These are phyloP conservation scores for Aspidapion aeneum DNA, from an alignment of 2,888 invertebrate species.

Conservation along the genomic window DNA sequence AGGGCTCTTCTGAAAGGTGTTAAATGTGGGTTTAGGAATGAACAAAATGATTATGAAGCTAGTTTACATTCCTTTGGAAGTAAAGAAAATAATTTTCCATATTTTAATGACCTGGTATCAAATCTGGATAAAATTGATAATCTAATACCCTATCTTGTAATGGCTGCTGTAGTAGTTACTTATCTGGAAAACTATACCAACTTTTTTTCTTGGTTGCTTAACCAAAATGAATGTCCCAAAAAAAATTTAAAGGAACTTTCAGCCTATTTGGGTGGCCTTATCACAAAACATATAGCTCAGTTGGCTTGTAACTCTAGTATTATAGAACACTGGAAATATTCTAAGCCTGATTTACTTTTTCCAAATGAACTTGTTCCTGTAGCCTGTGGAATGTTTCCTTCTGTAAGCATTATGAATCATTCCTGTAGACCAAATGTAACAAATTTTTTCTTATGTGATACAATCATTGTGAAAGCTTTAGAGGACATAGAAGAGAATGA, in stretches of 20 bases:
- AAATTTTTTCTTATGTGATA: constrained; percentile 67
- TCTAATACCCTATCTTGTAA: constrained; percentile 67
- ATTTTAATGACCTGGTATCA: constrained; percentile 68
- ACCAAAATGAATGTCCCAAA: constrained; percentile 40
- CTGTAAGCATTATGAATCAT: constrained; percentile 90
- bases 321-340: constrained; percentile 41
- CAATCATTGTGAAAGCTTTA: constrained; percentile 66
- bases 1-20: constrained; percentile 58
- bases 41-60: constrained; percentile 44
- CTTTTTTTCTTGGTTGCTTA: constrained; percentile 57
- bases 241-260: constrained; percentile 42
- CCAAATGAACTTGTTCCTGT: constrained; percentile 38
- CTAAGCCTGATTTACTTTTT: constrained; percentile 36
- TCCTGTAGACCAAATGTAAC: constrained; percentile 83
- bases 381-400: constrained; percentile 82
- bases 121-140: constrained; percentile 66
- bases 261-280: constrained; percentile 56
- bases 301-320: constrained; percentile 52
- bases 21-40: constrained; percentile 42
- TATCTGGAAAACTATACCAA: constrained; percentile 63
- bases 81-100: constrained; percentile 53
- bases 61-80: constrained; percentile 48
- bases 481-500: constrained; percentile 60
- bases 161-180: constrained; percentile 61
- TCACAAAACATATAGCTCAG: constrained; percentile 77